These are phyloP conservation scores for Vidua chalybeata DNA, from an alignment of 2,113 vertebrate genomes.

Conservation along the genomic window DNA sequence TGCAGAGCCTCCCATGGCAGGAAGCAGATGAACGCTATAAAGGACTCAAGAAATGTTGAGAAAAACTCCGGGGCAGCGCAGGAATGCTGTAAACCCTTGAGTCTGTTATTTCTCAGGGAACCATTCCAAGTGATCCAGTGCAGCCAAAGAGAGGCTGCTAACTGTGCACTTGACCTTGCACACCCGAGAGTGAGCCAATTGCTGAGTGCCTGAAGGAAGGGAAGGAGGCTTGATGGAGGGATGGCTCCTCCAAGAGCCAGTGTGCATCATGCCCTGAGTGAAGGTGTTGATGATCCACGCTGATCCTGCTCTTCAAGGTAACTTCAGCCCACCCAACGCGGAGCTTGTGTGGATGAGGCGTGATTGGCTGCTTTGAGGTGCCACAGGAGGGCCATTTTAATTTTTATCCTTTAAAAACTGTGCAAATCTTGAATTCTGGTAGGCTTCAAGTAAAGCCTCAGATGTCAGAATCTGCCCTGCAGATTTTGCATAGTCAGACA, in stretches of 20 bases:
- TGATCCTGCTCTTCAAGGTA: neutral
- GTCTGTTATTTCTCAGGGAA: neutral
- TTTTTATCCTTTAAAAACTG: neutral
- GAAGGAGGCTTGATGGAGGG: neutral
- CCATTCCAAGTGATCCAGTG: neutral
- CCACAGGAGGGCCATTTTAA: neutral
- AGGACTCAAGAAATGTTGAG: neutral
- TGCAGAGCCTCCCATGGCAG: neutral
- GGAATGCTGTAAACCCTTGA: neutral
- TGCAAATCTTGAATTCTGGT: neutral
- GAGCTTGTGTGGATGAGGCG: neutral
- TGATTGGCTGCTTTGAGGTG: neutral
- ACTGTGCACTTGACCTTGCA: neutral
- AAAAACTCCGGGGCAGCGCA: neutral
- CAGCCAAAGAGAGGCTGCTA: neutral
- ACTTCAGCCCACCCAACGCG: accelerated
- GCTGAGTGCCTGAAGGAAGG: neutral
- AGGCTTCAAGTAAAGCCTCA: neutral
- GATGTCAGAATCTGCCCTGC: neutral
- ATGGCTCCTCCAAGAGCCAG: neutral
- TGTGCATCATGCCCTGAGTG: accelerated
- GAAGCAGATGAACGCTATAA: neutral
- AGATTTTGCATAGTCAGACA: neutral
- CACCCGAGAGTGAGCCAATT: neutral
- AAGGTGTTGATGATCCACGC: accelerated